Evolutionary conservation across 2,113 vertebrate species (phyloP), one percentile per base, ranked within the genome.

Genomic region (Rana temporaria): DNA sequence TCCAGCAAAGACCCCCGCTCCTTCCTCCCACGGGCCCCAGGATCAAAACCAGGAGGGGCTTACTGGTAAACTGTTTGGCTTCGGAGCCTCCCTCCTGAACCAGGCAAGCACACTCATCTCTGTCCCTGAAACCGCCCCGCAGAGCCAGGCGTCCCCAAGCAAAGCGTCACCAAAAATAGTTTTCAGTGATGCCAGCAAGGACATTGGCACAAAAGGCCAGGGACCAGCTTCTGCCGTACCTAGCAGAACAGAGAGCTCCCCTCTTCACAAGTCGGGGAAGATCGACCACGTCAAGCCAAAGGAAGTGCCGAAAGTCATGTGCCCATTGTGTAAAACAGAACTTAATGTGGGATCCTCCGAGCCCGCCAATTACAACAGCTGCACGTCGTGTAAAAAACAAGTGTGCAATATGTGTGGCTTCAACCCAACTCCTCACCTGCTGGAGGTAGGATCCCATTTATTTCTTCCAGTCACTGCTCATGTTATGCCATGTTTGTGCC

Each of bases 331-430:
- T 92, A 97, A 99, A 92, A 96, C 96, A 0, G 92, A 93, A 91
- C 95, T 99, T 85, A 98, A 97, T 0, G 84, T 98, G 79, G 95
- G 95, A 82, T 89, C 92, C 12, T 26, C 89, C 0, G 95, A 96
- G 84, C 91, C 92, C 30, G 92, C 96, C 86, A 99, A 99, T 91
- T 98, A 97, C 87, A 99, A 98, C 85, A 95, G 92, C 85, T 99
- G 98, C 86, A 99, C 98, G 0, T 94, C 95, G 89, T 99, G 98
- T 90, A 93, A 87, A 84, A 93, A 94, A 73, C 96, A 96, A 90
- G 97, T 99, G 92, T 99, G 98, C 95, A 98, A 97, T 91, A 92
- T 97, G 92, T 99, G 98, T 84, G 98, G 98, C 88, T 99, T 99
- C 93, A 99, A 99, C 90, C 98, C 98, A 19, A 95, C 96, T 0